phyloP scores from a whole-genome alignment of 2,113 vertebrate genomes.

The Shinisaurus crocodilurus region DNA sequence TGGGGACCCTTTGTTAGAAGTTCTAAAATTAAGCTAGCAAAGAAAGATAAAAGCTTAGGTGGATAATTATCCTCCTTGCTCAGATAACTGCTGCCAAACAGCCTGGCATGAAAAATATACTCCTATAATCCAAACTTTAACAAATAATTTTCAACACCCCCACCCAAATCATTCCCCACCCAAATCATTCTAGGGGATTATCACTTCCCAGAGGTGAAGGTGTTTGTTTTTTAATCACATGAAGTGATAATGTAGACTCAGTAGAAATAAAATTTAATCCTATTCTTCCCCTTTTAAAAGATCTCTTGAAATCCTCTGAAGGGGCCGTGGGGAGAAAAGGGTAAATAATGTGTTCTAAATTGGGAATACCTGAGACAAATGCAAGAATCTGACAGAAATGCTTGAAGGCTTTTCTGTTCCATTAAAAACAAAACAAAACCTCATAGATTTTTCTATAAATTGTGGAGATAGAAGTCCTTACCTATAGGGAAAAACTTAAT shows the following conservation, averaged over 20 bases:
- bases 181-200: conserved; percentile 1
- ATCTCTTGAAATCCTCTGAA: not conserved
- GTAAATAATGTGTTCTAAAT: not conserved
- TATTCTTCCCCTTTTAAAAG: not conserved
- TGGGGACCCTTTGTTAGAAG: not conserved
- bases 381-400: not conserved
- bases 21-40: not conserved
- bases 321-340: not conserved
- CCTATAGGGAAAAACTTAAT: not conserved
- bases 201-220: not conserved
- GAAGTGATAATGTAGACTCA: not conserved
- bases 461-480: not conserved
- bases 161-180: too few relatives aligned
- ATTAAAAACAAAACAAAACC: not conserved
- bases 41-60: not conserved
- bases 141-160: not conserved
- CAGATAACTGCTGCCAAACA: conserved; percentile 2
- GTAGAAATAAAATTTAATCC: conserved; percentile 15
- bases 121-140: conserved; percentile 3
- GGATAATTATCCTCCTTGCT: not conserved
- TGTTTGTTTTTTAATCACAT: conserved; percentile 2
- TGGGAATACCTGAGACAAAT: not conserved
- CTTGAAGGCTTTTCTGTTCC: not conserved
- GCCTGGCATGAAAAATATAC: conserved; percentile 6
- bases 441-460: not conserved